Evolutionary conservation across 2,888 invertebrate genomes (phyloP).

Genomic region (Drosophila siamana): DNA sequence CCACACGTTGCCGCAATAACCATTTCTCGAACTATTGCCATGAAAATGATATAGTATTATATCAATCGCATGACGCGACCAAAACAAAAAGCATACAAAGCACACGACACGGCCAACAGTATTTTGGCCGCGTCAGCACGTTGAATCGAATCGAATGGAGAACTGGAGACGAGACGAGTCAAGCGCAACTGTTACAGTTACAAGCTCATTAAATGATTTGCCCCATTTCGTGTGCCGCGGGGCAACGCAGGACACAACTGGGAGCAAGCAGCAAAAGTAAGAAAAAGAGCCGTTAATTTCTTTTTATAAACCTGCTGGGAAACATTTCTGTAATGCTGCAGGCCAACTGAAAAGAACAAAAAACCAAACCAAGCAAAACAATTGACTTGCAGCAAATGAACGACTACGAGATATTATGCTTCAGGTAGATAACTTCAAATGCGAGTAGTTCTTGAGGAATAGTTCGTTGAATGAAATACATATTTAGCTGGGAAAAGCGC

Average conservation of each 20-base stretch:
- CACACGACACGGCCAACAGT: conserved; percentile 12
- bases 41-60: conserved; percentile 51
- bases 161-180: not conserved
- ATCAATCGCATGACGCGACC: conserved; percentile 55
- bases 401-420: conserved; percentile 16
- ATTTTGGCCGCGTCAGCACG: conserved; percentile 41
- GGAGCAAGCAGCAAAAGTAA: conserved; percentile 32
- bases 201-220: conserved; percentile 85
- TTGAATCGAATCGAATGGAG: conserved; percentile 1
- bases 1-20: too few species aligned
- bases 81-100: too few species aligned
- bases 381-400: not conserved
- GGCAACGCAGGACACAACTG: conserved; percentile 18
- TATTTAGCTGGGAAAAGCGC: too few species aligned
- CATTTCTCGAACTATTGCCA: conserved; percentile 5
- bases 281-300: conserved; percentile 85
- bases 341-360: conserved; percentile 28
- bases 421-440: not conserved
- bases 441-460: not conserved
- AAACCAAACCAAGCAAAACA: not conserved
- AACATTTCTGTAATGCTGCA: conserved; percentile 79
- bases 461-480: too few species aligned
- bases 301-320: conserved; percentile 86
- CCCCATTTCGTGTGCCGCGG: conserved; percentile 32
- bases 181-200: conserved; percentile 7